Percentiles rank a stretch among this genome's conserved stretches.
Conservation (phyloP, 2,888 invertebrate species). For the Holacanthella duospinosa region DNA sequence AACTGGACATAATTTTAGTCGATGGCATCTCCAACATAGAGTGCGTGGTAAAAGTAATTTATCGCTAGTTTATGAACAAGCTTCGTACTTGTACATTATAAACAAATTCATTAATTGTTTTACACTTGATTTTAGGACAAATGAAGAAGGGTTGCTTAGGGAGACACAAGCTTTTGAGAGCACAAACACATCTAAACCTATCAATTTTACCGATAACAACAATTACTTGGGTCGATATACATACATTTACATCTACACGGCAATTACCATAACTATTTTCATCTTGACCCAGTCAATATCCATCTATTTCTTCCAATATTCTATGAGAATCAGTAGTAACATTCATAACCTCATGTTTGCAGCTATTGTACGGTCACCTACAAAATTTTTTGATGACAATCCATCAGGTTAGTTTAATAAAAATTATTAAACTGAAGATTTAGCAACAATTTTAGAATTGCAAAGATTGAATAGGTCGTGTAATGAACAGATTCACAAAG, state of each 20-base stretch:
- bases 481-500: constrained; percentile 74
- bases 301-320: constrained; percentile 40
- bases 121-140: background rate
- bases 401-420: constrained; percentile 23
- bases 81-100: background rate
- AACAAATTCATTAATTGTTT: no score
- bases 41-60: no score
- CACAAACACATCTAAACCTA: background rate
- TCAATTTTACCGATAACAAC: constrained; percentile 11
- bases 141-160: background rate
- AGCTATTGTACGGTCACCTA: constrained; percentile 43
- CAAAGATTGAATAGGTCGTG: constrained; percentile 50
- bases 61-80: no score
- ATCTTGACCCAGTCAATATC: background rate
- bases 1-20: background rate
- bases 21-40: no score
- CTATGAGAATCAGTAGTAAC: constrained; percentile 42
- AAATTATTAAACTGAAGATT: background rate
- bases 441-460: background rate
- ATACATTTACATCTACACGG: constrained; percentile 41
- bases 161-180: background rate
- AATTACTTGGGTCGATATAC: constrained; percentile 34
- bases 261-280: constrained; percentile 37
- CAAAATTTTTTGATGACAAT: constrained; percentile 38
- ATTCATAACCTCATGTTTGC: constrained; percentile 47